Conservation (phyloP, 2,888 invertebrate genomes). For the Meta bourneti region DNA sequence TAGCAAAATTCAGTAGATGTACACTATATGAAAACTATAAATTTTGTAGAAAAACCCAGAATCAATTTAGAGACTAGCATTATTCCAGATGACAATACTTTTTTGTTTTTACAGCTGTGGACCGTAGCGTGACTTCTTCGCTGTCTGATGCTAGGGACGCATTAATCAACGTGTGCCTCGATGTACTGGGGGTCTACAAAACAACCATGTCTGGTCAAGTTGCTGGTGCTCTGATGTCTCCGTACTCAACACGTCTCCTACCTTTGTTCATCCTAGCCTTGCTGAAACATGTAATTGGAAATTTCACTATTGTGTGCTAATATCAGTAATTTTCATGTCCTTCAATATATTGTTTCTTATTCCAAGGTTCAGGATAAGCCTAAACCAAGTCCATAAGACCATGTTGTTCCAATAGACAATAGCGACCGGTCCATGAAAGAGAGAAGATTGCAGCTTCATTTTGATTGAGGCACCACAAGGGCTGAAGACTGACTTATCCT, state of each 20-base stretch:
- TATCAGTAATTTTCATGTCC: too few relatives aligned
- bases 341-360: too few relatives aligned
- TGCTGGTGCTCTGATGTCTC: constrained; percentile 87
- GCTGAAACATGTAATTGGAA: constrained; percentile 87
- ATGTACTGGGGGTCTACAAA: constrained; percentile 90
- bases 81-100: background rate
- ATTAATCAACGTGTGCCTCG: constrained; percentile 95
- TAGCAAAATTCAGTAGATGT: too few relatives aligned
- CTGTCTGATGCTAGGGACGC: constrained; percentile 97
- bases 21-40: background rate
- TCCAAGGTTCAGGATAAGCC: too few relatives aligned
- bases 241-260: constrained; percentile 88
- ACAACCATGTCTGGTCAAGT: constrained; percentile 82
- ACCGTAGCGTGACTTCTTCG: constrained; percentile 91
- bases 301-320: constrained; percentile 79
- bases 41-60: background rate
- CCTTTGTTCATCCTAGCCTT: constrained; percentile 94
- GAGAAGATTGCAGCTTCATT: too few relatives aligned
- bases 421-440: too few relatives aligned
- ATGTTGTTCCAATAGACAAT: too few relatives aligned
- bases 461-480: too few relatives aligned
- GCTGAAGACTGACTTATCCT: too few relatives aligned
- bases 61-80: too few relatives aligned
- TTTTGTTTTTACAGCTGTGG: constrained; percentile 87
- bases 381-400: too few relatives aligned